Conservation (phyloP, 2,113 vertebrate species). For the Dromiciops gliroides region DNA sequence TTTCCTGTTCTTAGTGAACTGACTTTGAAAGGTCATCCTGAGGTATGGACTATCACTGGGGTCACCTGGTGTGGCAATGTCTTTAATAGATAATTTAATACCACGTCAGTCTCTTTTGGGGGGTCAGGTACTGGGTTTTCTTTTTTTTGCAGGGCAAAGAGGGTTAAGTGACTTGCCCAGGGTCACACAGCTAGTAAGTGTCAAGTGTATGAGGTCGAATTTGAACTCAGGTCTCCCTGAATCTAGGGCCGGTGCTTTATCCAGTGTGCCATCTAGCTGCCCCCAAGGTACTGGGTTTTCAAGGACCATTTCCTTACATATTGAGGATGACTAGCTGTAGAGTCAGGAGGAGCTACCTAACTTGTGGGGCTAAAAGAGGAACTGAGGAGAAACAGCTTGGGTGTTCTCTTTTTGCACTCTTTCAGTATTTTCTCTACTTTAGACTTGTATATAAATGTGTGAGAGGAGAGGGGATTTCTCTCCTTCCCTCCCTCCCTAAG, state of each 20-base stretch:
- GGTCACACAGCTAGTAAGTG: too few relatives aligned
- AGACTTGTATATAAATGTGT: background rate
- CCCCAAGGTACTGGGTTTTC: background rate
- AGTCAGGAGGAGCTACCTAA: too few relatives aligned
- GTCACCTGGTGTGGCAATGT: background rate
- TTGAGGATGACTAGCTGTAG: too few relatives aligned
- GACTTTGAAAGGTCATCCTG: background rate
- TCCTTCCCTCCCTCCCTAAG: background rate
- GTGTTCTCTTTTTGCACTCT: background rate
- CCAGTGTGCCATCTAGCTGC: too few relatives aligned
- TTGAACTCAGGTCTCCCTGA: too few relatives aligned
- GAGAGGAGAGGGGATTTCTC: background rate
- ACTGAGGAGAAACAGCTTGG: background rate
- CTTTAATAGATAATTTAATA: background rate
- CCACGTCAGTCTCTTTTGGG: background rate
- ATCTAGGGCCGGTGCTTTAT: too few relatives aligned
- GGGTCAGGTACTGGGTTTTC: background rate
- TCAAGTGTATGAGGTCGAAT: too few relatives aligned
- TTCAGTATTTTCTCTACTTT: background rate
- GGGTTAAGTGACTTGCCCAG: too few relatives aligned
- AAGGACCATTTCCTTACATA: background rate
- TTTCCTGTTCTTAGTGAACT: background rate
- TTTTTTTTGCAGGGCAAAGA: too few relatives aligned
- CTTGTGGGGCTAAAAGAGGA: background rate
- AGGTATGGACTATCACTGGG: background rate